phyloP scores from a whole-genome alignment of 37 sponge, comb jelly and placozoan genomes.

The Geodia barretti region DNA sequence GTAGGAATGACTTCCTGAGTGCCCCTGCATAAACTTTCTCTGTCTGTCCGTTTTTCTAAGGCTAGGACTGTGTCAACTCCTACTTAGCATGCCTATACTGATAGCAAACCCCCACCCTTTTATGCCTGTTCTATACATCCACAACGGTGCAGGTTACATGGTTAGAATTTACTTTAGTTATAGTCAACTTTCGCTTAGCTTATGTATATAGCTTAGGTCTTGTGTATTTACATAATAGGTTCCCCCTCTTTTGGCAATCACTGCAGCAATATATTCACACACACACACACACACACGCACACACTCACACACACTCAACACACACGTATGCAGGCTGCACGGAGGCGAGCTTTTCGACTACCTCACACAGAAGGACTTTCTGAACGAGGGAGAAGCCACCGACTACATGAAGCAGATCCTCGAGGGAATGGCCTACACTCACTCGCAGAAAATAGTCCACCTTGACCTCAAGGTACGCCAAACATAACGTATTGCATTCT shows the following conservation, averaged over 20 bases:
- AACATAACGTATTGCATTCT: not conserved
- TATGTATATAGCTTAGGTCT: too few species aligned
- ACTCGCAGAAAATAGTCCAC: conserved; percentile 73
- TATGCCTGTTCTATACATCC: too few species aligned
- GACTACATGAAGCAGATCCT: conserved; percentile 71
- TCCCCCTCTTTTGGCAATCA: not conserved
- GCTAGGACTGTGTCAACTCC: too few species aligned
- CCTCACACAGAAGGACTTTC: conserved; percentile 70
- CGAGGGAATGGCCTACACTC: conserved; percentile 49
- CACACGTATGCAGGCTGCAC: conserved; percentile 44
- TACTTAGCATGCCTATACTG: too few species aligned
- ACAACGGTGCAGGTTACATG: too few species aligned
- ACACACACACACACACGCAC: not conserved
- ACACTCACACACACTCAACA: not conserved
- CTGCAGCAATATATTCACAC: not conserved
- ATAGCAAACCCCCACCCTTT: too few species aligned
- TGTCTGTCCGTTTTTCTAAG: too few species aligned
- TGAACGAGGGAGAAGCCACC: conserved; percentile 66
- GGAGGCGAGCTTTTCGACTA: conserved; percentile 92
- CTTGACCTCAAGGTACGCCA: conserved; percentile 79
- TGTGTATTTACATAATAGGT: not conserved
- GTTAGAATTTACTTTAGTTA: too few species aligned
- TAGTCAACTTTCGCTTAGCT: too few species aligned
- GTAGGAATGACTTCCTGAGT: too few species aligned
- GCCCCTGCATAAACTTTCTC: too few species aligned